Base-by-base conservation (phyloP, 2,113 vertebrate species). In the Nymphicus hollandicus region DNA sequence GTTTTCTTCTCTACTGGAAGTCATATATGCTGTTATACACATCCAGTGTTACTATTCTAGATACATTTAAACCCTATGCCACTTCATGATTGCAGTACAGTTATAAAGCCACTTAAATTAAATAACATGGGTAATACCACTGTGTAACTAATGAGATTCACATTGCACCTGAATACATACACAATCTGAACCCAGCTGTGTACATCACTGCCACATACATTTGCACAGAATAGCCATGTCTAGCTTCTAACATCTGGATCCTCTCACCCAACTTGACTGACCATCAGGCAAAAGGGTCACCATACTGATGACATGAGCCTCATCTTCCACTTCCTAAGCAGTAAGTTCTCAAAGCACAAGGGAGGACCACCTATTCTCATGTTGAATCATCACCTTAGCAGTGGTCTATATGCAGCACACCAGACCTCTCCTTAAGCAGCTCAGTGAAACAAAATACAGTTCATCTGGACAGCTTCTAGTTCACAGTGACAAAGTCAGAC, bases 341-440 rank as follows among this genome's bases (percentile, higher is more conserved):
- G 8, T 23, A 64, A 46, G 5, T 39, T 53, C 31, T 66, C 31
- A 44, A 72, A 63, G 49, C 29, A 88, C 49, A 86, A 83, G 18
- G 24, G 55, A 78, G 37, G 8, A 58, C 2, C 22, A 24, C 17
- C 28, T 68, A 35, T 60, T 23, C 63, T 56, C 17, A 22, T 4
- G 22, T 10, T 73, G 64, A 69, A 56, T 15, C 60, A 10, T 39
- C 31, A 52, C 27, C 55, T 52, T 27, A 52, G 50, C 44, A 29
- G 9, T n/a, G 0, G 0, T 23, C 28, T 39, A 47, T 13, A 37
- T 0, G 2, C 49, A 61, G 23, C 33, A 43, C 9, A 52, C 15
- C 20, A 60, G 17, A 52, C 2, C 11, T 16, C 44, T 35, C 23
- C 72, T 81, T 22, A 31, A 58, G 29, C 53, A 52, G 37, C 37